Conservation (phyloP, 2,113 vertebrate species). For the Bungarus multicinctus region DNA sequence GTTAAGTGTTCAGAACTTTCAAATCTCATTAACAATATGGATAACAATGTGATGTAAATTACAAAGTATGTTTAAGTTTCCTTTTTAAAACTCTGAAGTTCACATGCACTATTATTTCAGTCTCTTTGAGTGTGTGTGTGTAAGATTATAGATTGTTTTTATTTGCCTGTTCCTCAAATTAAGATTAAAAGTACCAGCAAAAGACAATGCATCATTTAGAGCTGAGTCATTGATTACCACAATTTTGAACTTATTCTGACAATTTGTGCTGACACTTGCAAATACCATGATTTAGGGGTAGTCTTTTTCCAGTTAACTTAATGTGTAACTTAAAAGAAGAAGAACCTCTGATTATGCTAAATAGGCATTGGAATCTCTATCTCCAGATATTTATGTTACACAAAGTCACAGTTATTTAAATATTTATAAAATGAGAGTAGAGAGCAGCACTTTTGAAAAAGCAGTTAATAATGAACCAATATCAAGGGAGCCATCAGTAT, state of each 20-base stretch:
- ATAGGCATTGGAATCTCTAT: constrained; percentile 56
- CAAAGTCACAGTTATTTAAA: constrained; percentile 76
- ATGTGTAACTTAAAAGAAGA: constrained; percentile 39
- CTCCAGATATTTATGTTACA: constrained; percentile 68
- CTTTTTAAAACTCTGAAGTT: constrained; percentile 2
- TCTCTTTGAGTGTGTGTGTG: constrained; percentile 12
- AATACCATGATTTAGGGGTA: constrained; percentile 54
- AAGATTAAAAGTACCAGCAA: constrained; percentile 43
- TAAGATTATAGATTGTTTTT: not conserved
- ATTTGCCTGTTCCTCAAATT: constrained; percentile 42
- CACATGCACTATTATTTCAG: not conserved
- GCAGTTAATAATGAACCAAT: constrained; percentile 76
- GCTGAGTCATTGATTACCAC: constrained; percentile 52
- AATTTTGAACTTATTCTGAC: constrained; percentile 52
- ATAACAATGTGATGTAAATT: not conserved
- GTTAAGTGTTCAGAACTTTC: not conserved
- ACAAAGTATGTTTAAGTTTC: not conserved
- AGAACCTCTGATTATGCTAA: constrained; percentile 55
- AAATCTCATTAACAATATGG: not conserved
- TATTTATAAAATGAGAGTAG: constrained; percentile 77
- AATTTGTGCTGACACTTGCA: constrained; percentile 51
- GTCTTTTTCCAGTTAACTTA: constrained; percentile 58
- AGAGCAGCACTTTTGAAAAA: constrained; percentile 71
- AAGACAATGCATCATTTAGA: constrained; percentile 47
- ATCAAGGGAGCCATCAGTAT: constrained; percentile 76